Conservation (phyloP, 2,797 vertebrate species). For the Siniperca scherzeri region DNA sequence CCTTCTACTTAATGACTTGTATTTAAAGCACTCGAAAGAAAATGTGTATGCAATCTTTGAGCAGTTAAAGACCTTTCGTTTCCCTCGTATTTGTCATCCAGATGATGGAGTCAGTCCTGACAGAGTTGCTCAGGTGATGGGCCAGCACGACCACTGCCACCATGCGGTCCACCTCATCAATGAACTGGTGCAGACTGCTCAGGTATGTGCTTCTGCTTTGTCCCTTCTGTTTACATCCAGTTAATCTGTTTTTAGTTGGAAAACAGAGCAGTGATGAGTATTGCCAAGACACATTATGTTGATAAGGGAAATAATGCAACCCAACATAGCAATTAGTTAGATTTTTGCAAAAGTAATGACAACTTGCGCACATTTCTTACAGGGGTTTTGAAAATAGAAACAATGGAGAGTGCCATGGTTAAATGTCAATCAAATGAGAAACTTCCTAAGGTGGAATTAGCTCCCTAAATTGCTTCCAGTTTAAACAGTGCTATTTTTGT, state of each 20-base stretch:
- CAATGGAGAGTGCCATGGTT: not conserved
- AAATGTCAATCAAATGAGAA: not conserved
- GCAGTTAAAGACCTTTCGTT: not conserved
- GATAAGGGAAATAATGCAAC: not conserved
- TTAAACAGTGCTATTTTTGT: not conserved
- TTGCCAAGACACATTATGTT: not conserved
- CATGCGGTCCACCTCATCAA: constrained; percentile 97
- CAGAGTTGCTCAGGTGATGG: constrained; percentile 97
- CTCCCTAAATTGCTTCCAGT: not conserved
- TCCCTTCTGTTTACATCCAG: not conserved
- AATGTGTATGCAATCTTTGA: not conserved
- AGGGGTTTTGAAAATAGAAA: not conserved
- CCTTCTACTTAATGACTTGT: not conserved
- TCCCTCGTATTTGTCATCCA: constrained; percentile 64
- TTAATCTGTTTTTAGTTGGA: not conserved
- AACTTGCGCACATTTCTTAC: not conserved
- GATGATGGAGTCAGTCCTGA: constrained; percentile 97
- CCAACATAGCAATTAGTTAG: not conserved
- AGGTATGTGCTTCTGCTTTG: constrained; percentile 83
- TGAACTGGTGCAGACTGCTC: constrained; percentile 96
- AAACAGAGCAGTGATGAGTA: not conserved
- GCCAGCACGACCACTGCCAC: constrained; percentile 95
- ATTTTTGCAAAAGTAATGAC: not conserved
- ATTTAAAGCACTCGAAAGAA: not conserved
- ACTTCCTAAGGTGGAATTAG: not conserved